These are phyloP conservation scores for Crocodylus rhombifer DNA, from an alignment of 2,797 vertebrate genomes.

Conservation along the genomic window DNA sequence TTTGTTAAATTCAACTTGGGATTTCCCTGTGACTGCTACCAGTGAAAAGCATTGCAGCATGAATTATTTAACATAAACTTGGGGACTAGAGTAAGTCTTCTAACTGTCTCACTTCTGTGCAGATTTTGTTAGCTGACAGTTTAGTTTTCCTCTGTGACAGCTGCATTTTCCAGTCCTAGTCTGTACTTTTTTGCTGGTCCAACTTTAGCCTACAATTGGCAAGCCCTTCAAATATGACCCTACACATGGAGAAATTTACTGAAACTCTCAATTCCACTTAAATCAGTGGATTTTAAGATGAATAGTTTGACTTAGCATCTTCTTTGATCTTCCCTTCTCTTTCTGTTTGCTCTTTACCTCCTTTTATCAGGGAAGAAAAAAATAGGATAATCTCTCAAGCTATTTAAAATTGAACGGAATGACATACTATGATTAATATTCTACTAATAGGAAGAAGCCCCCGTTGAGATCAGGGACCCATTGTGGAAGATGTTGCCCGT, in stretches of 20 bases:
- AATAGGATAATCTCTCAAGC: not conserved
- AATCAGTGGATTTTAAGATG: constrained; percentile 32
- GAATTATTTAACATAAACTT: constrained; percentile 67
- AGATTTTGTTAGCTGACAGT: constrained; percentile 55
- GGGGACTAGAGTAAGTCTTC: constrained; percentile 62
- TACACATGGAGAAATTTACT: constrained; percentile 31
- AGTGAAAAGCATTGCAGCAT: constrained; percentile 35
- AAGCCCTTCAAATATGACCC: constrained; percentile 65
- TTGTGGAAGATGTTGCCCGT: not conserved
- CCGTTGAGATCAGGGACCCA: not conserved
- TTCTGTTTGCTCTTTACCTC: not conserved
- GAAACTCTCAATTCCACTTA: constrained; percentile 32
- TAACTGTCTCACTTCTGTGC: constrained; percentile 65
- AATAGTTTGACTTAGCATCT: constrained; percentile 47
- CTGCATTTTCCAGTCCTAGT: constrained; percentile 59
- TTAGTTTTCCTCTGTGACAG: constrained; percentile 73
- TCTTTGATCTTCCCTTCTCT: constrained; percentile 28
- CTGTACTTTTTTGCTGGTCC: constrained; percentile 58
- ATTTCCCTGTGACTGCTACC: constrained; percentile 24
- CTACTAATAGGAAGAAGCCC: not conserved
- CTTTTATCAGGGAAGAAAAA: constrained; percentile 18
- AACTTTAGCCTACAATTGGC: constrained; percentile 50
- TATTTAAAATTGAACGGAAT: constrained; percentile 1
- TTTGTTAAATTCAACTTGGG: constrained; percentile 42
- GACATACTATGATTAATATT: not conserved